Percentiles rank a stretch among this genome's conserved stretches.
Evolutionary conservation across 2,113 vertebrate genomes (phyloP).

Genomic region (Genyomyrus donnyi): DNA sequence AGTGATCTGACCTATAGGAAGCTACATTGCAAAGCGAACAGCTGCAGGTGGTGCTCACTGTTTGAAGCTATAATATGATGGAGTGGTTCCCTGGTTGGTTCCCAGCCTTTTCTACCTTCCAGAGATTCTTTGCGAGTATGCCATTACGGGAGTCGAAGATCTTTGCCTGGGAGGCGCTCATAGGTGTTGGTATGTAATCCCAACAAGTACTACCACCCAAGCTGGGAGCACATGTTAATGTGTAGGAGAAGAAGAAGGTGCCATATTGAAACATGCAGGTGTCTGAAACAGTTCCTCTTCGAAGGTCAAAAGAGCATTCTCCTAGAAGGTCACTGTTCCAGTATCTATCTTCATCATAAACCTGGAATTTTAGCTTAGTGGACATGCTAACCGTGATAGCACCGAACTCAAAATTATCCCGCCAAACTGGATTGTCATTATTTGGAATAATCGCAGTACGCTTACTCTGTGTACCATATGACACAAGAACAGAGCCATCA

Average conservation of each 20-base stretch:
- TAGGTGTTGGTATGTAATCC: conserved; percentile 45
- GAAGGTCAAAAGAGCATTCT: conserved; percentile 28
- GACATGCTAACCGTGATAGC: conserved; percentile 26
- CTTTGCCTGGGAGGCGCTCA: conserved; percentile 30
- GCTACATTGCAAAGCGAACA: background rate
- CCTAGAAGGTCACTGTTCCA: conserved; percentile 57
- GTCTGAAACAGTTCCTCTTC: background rate
- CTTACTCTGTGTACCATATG: conserved; percentile 18
- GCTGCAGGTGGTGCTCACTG: background rate
- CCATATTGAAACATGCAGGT: conserved; percentile 48
- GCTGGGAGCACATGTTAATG: conserved; percentile 43
- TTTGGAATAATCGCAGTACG: too few relatives aligned
- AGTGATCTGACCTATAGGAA: background rate
- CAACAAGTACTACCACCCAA: conserved; percentile 49
- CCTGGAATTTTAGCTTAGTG: conserved; percentile 37
- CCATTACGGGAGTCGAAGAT: conserved; percentile 46
- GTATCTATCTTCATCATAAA: conserved; percentile 52
- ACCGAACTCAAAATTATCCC: conserved; percentile 40
- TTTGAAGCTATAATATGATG: background rate
- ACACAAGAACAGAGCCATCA: conserved; percentile 52
- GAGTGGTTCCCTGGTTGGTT: background rate
- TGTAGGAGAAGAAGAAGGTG: conserved; percentile 46
- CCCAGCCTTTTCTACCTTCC: background rate
- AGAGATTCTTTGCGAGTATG: too few relatives aligned
- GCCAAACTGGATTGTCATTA: conserved; percentile 55